Evolutionary conservation across 2,797 vertebrate genomes (phyloP).

Genomic region (Myotis pilosus): DNA sequence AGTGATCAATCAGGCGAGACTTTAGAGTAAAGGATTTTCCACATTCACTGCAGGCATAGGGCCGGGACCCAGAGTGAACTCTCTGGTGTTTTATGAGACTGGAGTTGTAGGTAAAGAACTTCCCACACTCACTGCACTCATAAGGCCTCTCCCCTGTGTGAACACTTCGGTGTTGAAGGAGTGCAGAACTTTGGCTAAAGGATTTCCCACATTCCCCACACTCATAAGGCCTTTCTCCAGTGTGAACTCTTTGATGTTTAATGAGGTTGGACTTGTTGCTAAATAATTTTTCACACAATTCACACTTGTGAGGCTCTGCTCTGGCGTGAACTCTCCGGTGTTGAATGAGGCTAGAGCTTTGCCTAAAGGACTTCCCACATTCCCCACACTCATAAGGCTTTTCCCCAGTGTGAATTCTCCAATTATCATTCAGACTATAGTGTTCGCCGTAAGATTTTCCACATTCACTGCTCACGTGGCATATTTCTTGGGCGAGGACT

Average conservation of each 20-base stretch:
- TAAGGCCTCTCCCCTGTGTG: too few species aligned
- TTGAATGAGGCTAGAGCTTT: constrained; percentile 64
- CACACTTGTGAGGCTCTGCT: constrained; percentile 55
- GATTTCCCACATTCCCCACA: constrained; percentile 68
- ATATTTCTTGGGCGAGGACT: background rate
- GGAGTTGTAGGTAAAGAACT: too few species aligned
- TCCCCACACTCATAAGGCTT: constrained; percentile 42
- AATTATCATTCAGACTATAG: constrained; percentile 50
- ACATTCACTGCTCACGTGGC: background rate
- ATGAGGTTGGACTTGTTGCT: constrained; percentile 69
- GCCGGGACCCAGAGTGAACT: too few species aligned
- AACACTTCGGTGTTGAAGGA: too few species aligned
- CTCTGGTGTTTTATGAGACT: too few species aligned
- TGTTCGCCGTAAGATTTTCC: constrained; percentile 30
- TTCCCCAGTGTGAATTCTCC: constrained; percentile 51
- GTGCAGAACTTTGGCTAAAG: background rate
- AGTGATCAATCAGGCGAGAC: background rate
- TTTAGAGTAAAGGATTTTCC: background rate
- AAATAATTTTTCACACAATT: constrained; percentile 62
- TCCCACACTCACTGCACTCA: too few species aligned
- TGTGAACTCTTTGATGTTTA: constrained; percentile 64
- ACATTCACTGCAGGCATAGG: too few species aligned
- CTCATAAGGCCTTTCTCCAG: constrained; percentile 65
- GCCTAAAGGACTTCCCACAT: constrained; percentile 61
- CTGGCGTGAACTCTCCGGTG: constrained; percentile 64